Percentiles rank a stretch among this genome's conserved stretches.
phyloP scores from a whole-genome alignment of 2,888 invertebrate species.

The Adelphocoris suturalis region DNA sequence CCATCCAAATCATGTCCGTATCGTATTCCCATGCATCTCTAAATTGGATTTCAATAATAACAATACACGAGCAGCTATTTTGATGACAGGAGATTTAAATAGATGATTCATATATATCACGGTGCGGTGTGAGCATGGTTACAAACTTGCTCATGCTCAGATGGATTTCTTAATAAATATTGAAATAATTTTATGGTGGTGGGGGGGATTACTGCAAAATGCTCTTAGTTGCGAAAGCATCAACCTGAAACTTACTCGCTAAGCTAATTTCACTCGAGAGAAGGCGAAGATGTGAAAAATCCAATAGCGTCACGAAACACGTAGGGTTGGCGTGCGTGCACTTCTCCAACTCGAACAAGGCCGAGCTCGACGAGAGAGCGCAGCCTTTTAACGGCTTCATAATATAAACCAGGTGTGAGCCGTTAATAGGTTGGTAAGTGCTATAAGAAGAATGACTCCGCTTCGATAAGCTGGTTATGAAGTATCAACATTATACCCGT shows the following conservation, averaged over 20 bases:
- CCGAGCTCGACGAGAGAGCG: neutral
- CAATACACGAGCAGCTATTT: too few species aligned
- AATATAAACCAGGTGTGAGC: constrained; percentile 34
- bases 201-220: too few species aligned
- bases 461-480: constrained; percentile 29
- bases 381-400: constrained; percentile 24
- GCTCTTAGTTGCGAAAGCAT: too few species aligned
- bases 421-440: constrained; percentile 30
- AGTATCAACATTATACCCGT: constrained; percentile 1
- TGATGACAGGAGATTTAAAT: too few species aligned
- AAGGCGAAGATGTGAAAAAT: neutral
- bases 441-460: constrained; percentile 20
- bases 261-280: neutral
- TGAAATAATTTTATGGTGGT: too few species aligned
- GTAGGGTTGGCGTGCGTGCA: neutral
- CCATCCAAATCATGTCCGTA: too few species aligned
- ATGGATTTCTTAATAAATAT: too few species aligned
- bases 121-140: too few species aligned
- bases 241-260: neutral
- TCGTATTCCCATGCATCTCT: too few species aligned
- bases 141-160: too few species aligned
- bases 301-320: constrained; percentile 16
- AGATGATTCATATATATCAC: too few species aligned
- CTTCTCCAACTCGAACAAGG: constrained; percentile 8
- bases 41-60: too few species aligned